These are phyloP conservation scores for Leucosticte australis DNA, from an alignment of 2,113 vertebrate species.

Conservation along the genomic window DNA sequence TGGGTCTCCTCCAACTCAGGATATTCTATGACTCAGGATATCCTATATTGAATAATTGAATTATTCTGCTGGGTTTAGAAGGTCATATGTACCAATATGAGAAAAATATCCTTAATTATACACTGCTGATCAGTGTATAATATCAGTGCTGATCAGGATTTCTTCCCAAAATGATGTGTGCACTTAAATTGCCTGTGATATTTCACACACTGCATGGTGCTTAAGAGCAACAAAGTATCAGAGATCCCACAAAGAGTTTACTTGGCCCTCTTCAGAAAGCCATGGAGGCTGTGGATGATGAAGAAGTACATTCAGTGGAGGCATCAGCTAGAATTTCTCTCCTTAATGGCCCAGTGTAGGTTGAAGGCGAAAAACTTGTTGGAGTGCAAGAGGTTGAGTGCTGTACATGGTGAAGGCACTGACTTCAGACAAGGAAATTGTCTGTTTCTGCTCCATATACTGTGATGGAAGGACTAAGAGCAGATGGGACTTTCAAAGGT, in stretches of 20 bases:
- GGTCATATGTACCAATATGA: accelerated
- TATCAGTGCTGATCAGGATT: neutral
- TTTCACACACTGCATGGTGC: neutral
- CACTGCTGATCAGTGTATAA: neutral
- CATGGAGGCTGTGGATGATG: neutral
- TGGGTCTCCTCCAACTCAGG: neutral
- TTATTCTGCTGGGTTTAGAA: neutral
- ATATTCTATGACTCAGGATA: too few relatives aligned
- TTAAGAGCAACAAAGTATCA: neutral
- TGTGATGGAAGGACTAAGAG: neutral
- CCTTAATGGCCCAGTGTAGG: accelerated
- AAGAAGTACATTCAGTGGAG: neutral
- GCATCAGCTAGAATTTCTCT: neutral
- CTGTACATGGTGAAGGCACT: accelerated
- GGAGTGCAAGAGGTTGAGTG: neutral
- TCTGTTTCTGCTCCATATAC: neutral
- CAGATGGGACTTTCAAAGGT: neutral
- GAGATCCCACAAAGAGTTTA: neutral
- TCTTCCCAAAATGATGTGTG: neutral
- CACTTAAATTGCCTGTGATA: accelerated
- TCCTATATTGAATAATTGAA: neutral
- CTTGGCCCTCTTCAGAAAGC: neutral
- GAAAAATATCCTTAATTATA: neutral
- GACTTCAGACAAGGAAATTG: neutral
- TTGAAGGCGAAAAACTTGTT: neutral